Conservation (phyloP, 2,888 invertebrate species). For the Caenorhabditis afra region DNA sequence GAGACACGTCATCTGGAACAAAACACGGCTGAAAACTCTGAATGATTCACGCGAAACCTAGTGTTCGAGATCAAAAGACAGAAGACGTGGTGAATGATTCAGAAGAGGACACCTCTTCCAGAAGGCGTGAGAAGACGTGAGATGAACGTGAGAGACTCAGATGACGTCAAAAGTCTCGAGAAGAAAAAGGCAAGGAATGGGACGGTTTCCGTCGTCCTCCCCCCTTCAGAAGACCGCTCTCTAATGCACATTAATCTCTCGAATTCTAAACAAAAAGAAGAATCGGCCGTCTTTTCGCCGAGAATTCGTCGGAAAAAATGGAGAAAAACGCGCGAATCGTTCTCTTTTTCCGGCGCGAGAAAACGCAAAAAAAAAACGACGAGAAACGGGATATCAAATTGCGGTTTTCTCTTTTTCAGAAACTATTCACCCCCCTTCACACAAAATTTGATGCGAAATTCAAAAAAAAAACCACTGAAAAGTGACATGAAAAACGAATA, state of each 20-base stretch:
- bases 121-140: slow-evolving; percentile 10
- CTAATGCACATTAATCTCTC: slow-evolving; percentile 14
- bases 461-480: not conserved
- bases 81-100: not conserved
- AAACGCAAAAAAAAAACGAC: slow-evolving; percentile 13
- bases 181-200: too few relatives aligned
- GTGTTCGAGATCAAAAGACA: slow-evolving; percentile 17
- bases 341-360: slow-evolving; percentile 24
- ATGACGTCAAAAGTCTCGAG: slow-evolving; percentile 1
- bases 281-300: slow-evolving; percentile 5
- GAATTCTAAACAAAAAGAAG: slow-evolving; percentile 43
- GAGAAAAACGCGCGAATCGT: slow-evolving; percentile 50
- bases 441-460: slow-evolving; percentile 12
- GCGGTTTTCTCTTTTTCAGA: slow-evolving; percentile 32
- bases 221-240: not conserved
- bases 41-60: slow-evolving; percentile 20
- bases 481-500: not conserved
- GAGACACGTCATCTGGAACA: slow-evolving; percentile 2
- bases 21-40: slow-evolving; percentile 15
- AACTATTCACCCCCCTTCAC: not conserved
- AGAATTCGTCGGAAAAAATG: slow-evolving; percentile 2
- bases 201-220: slow-evolving; percentile 3
- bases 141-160: slow-evolving; percentile 7
- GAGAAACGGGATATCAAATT: slow-evolving; percentile 48
- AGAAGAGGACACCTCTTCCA: not conserved